A percentile compares a stretch with the other conserved stretches of the same genome.
Evolutionary conservation across 1,140 invertebrate genomes (phyloP).

Genomic region (Drosophila nannoptera): DNA sequence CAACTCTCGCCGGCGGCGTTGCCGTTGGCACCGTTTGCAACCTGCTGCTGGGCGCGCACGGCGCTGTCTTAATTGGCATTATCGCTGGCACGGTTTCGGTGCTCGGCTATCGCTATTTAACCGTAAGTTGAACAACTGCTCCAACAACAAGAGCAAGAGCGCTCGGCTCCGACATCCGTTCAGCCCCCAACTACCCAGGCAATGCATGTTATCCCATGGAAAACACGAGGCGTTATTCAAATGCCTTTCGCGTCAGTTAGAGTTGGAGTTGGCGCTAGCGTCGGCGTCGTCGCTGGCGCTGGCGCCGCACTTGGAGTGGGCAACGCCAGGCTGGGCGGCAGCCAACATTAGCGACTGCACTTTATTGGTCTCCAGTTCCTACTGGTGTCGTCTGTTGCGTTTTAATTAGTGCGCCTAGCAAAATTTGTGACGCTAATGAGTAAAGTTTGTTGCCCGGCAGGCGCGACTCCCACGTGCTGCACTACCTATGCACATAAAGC

Average conservation of each 20-base stretch:
- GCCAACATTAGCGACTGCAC: slow-evolving; percentile 2
- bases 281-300: slow-evolving; percentile 2
- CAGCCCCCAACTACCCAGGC: slow-evolving; percentile 8
- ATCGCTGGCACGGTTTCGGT: slow-evolving; percentile 91
- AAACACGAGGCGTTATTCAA: slow-evolving; percentile 56
- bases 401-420: slow-evolving; percentile 72
- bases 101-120: slow-evolving; percentile 90
- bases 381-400: slow-evolving; percentile 39
- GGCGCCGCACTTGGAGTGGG: not conserved
- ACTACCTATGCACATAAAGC: not conserved
- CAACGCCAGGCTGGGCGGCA: not conserved
- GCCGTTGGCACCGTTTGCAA: slow-evolving; percentile 84
- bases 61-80: slow-evolving; percentile 90
- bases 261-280: slow-evolving; percentile 4
- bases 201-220: slow-evolving; percentile 27
- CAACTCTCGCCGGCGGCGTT: slow-evolving; percentile 89
- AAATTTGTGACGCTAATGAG: slow-evolving; percentile 75
- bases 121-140: slow-evolving; percentile 82
- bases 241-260: slow-evolving; percentile 12
- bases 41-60: slow-evolving; percentile 91
- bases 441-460: slow-evolving; percentile 72
- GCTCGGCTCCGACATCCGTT: slow-evolving; percentile 15
- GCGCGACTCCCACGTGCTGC: slow-evolving; percentile 9
- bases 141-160: slow-evolving; percentile 11
- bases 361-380: not conserved